Evolutionary conservation across 2,113 vertebrate species (phyloP).

Genomic region (Peromyscus californicus): DNA sequence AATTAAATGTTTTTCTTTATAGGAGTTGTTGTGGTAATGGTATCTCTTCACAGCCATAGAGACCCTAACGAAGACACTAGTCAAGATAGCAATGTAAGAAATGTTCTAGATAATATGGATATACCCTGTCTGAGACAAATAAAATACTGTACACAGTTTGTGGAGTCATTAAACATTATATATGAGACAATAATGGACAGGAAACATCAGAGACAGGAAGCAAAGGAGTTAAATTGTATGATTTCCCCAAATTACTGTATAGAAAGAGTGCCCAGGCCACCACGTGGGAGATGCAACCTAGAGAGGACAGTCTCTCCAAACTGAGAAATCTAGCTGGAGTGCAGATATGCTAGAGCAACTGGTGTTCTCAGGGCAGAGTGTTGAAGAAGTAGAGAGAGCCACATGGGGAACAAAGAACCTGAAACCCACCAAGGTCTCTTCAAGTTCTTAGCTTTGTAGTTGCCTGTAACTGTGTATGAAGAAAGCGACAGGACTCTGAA

Average conservation of each 20-base stretch:
- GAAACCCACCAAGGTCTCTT: not conserved
- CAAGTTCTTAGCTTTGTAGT: not conserved
- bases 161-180: not conserved
- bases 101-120: not conserved
- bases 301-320: not conserved
- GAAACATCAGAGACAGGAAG: not conserved
- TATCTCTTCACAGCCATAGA: not conserved
- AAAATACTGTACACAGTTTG: not conserved
- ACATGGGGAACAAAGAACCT: not conserved
- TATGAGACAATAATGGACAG: not conserved
- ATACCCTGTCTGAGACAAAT: not conserved
- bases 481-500: not conserved
- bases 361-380: not conserved
- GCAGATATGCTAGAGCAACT: not conserved
- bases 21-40: too few species aligned
- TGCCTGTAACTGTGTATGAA: not conserved
- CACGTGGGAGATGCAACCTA: not conserved
- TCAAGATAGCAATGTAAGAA: not conserved
- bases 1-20: too few species aligned
- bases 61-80: not conserved
- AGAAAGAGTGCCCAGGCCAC: not conserved
- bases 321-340: not conserved
- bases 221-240: not conserved
- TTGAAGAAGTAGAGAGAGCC: not conserved
- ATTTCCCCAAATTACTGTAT: not conserved